Evolutionary conservation across 1,140 invertebrate genomes (phyloP).

Genomic region (Sycophila sp.): DNA sequence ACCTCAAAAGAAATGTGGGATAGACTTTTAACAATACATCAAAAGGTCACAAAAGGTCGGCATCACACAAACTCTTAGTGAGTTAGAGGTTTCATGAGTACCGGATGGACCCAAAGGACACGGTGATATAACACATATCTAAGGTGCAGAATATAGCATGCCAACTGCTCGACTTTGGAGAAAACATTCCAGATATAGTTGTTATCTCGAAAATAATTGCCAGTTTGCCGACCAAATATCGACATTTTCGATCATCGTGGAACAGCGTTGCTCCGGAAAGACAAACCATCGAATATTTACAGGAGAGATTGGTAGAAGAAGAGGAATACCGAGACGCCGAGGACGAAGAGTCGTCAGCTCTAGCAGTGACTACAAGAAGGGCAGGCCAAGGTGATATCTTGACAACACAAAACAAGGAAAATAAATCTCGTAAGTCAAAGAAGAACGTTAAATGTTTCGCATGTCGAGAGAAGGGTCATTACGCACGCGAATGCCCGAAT

Average conservation of each 20-base stretch:
- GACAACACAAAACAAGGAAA: conserved; percentile 57
- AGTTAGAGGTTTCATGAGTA: background rate
- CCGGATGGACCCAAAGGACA: background rate
- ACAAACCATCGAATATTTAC: background rate
- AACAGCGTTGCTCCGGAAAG: background rate
- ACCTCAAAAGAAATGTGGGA: background rate
- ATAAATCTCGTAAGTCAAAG: background rate
- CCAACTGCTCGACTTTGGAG: background rate
- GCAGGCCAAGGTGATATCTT: too few relatives aligned
- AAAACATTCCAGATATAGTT: background rate
- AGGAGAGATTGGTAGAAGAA: background rate
- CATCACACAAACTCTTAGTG: background rate
- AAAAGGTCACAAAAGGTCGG: background rate
- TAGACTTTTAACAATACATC: background rate
- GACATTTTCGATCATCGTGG: background rate
- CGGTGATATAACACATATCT: background rate
- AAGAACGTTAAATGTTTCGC: conserved; percentile 1
- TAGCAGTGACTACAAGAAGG: background rate
- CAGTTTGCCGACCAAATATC: background rate
- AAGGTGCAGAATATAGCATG: background rate
- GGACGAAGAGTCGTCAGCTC: background rate
- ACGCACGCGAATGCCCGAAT: background rate
- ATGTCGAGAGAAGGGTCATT: background rate
- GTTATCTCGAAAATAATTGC: background rate
- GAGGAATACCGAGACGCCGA: background rate